Base-by-base conservation (phyloP, 2,113 vertebrate species). In the Lophura nycthemera region DNA sequence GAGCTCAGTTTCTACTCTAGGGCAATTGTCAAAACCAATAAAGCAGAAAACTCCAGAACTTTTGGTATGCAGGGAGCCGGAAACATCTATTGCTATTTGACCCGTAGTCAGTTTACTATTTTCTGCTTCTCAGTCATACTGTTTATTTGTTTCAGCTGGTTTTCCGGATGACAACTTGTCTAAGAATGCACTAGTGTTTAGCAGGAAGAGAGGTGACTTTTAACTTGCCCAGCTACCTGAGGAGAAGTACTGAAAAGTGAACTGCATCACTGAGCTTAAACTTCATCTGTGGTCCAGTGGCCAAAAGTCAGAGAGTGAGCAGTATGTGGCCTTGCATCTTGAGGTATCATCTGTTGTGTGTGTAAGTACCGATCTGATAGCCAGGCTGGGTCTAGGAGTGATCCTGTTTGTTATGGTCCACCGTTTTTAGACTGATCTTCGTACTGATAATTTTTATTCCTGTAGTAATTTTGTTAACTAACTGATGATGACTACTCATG, bases 151-250 rank as follows among this genome's bases (percentile, higher is more conserved):
- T 95, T 96, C 92, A 75, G 19, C 90, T 95, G 92, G 88, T 96
- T 83, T 92, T 96, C 73, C 92, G 94, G 83, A 97, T 97, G 97
- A 96, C 56, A 1, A 80, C 82, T 96, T 95, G 96, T 97, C 96
- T 97, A 97, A 96, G 96, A 97, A 97, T 97, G 90, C 82, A 72
- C 57, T 86, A 50, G 75, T 93, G 88, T 83, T 91, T 73, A 95
- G 81, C 89, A 93, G 86, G 81, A 89, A 86, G 32, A 36, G 47
- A 38, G 65, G 14, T 93, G 88, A 61, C 86, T 91, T 86, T 18
- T 5, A 88, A 70, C 70, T 24, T 77, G 82, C 63, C 48, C 48
- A 73, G 3, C 66, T 89, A 86, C 93, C 93, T 84, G 78, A 76
- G 78, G 40, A 72, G 56, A 88, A 86, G 47, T 65, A 82, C 80